Evolutionary conservation across 2,888 invertebrate genomes (phyloP).

Genomic region (Tetrapedia diversipes): DNA sequence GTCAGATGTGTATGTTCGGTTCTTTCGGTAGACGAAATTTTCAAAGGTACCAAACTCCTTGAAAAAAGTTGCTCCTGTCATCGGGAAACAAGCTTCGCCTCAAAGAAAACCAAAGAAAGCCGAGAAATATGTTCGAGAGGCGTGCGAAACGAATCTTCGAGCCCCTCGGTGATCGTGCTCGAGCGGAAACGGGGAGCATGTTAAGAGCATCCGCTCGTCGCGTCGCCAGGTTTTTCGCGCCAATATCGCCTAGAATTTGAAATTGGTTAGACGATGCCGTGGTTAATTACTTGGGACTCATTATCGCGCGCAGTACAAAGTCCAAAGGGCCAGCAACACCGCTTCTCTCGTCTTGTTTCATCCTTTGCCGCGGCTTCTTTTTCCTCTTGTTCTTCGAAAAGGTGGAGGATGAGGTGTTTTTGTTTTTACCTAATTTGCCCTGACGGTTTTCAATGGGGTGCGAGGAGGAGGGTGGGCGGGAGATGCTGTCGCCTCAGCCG

Average conservation of each 20-base stretch:
- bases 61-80: neutral
- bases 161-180: constrained; percentile 52
- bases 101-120: neutral
- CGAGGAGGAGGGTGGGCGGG: constrained; percentile 41
- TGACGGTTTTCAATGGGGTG: constrained; percentile 45
- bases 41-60: neutral
- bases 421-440: constrained; percentile 79
- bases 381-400: constrained; percentile 2
- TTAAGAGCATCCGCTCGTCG: neutral
- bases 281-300: constrained; percentile 71
- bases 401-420: constrained; percentile 65
- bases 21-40: too few relatives aligned
- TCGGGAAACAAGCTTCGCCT: neutral
- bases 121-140: neutral
- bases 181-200: constrained; percentile 40
- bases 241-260: constrained; percentile 12
- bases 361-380: neutral
- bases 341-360: constrained; percentile 53
- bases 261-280: constrained; percentile 40
- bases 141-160: constrained; percentile 57
- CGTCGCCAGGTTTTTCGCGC: constrained; percentile 31
- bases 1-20: too few relatives aligned
- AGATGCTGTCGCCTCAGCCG: constrained; percentile 68
- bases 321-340: constrained; percentile 48
- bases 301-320: constrained; percentile 66